Base-by-base conservation (phyloP, 2,113 vertebrate species). In the Syngnathus floridae region DNA sequence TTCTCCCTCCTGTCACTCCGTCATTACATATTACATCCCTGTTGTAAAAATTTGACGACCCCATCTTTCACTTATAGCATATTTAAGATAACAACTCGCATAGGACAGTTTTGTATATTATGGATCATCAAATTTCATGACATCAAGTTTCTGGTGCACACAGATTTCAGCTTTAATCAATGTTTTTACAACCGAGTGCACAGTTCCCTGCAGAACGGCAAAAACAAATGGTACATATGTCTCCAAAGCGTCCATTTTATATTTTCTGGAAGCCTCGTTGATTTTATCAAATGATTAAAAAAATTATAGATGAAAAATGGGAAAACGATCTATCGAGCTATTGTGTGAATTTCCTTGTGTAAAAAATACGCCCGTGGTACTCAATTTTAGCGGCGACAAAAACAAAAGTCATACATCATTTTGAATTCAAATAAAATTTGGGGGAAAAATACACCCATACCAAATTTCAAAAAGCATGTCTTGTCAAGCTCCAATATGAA, bases 1-100 rank as follows among this genome's bases (percentile, higher is more conserved):
- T 56, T 54, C 51, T 49, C 65, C 52, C 59, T 72, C n/a, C 59
- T 61, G 71, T 72, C 62, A 36, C 26, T 22, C 46, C 14, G 63
- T 64, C 63, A 37, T 64, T 38, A 36, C 45, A 38, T 48, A 38
- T 48, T 51, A 51, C 19, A 35, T 49, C 37, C 2, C 35, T 26
- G 21, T 43, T 43, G 12, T 26, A 36, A 56, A 56, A 14, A 31
- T 35, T 16, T 56, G 26, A 35, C 14, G 12, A 56, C 6, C 22
- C 26, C 13, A 61, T 43, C 40, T 43, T 26, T 60, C 40, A 3
- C 37, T 60, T 13, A 21, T 40, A 40, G 37, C 37, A 41, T 54
- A 54, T 54, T 54, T 13, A 22, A 40, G 13, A 43, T 2, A 26
- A 22, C 40, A 21, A 41, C 37, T 41, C 2, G 14, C 14, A 2